Evolutionary conservation across 2,113 vertebrate species (phyloP).

Genomic region (Misgurnus anguillicaudatus): DNA sequence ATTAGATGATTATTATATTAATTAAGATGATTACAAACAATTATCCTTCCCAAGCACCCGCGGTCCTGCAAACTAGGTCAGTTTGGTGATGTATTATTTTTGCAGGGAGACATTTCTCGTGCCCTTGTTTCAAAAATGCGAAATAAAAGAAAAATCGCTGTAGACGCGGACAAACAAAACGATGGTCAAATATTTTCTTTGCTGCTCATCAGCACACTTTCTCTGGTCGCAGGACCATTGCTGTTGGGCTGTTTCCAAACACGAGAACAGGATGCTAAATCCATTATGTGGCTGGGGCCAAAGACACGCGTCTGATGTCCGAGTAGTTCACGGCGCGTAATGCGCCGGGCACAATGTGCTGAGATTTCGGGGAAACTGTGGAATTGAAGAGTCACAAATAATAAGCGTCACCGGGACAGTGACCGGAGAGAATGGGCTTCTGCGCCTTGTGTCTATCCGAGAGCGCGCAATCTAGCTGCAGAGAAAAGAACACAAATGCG

Average conservation of each 20-base stretch:
- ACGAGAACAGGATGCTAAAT: slow-evolving; percentile 56
- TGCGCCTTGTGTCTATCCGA: slow-evolving; percentile 18
- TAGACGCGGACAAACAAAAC: not conserved
- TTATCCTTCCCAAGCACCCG: slow-evolving; percentile 68
- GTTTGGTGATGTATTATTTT: slow-evolving; percentile 65
- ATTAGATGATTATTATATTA: slow-evolving; percentile 74
- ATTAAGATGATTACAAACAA: slow-evolving; percentile 77
- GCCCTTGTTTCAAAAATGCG: not conserved
- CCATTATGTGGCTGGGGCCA: slow-evolving; percentile 68
- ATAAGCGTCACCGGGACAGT: slow-evolving; percentile 69
- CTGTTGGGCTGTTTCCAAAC: slow-evolving; percentile 60
- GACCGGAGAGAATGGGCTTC: slow-evolving; percentile 42
- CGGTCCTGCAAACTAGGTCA: slow-evolving; percentile 69
- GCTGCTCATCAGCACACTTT: not conserved
- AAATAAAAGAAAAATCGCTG: not conserved
- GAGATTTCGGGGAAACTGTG: slow-evolving; percentile 76
- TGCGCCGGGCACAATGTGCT: slow-evolving; percentile 71
- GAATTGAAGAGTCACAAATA: slow-evolving; percentile 79
- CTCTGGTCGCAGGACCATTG: not conserved
- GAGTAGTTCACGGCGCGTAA: slow-evolving; percentile 67
- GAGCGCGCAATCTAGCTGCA: not conserved
- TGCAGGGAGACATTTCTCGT: not conserved
- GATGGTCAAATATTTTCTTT: slow-evolving; percentile 59
- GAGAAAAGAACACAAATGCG: slow-evolving; percentile 1
- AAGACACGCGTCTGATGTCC: slow-evolving; percentile 66